These are phyloP conservation scores for Dynastes tityus DNA, from an alignment of 2,888 invertebrate genomes.

Conservation along the genomic window DNA sequence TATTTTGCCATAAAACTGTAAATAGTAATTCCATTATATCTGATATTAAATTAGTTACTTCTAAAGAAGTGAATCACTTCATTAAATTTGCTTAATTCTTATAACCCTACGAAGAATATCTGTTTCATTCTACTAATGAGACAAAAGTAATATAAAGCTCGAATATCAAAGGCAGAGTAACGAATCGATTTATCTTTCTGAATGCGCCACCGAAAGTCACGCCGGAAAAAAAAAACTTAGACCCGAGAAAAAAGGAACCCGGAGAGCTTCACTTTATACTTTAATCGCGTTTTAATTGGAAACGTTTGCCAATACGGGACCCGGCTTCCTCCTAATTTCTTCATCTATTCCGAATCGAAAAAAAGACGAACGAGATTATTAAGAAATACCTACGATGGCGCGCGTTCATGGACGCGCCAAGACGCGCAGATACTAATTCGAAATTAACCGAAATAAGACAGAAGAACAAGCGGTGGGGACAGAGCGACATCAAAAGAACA, in stretches of 20 bases:
- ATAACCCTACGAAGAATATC: too few relatives aligned
- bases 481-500: slow-evolving; percentile 66
- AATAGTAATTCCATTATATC: too few relatives aligned
- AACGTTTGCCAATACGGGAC: slow-evolving; percentile 43
- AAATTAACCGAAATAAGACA: slow-evolving; percentile 59
- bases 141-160: slow-evolving; percentile 37
- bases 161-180: slow-evolving; percentile 38
- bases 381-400: slow-evolving; percentile 51
- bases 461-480: slow-evolving; percentile 59
- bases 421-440: slow-evolving; percentile 57
- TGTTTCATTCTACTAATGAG: slow-evolving; percentile 8
- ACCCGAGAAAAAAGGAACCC: slow-evolving; percentile 18
- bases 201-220: slow-evolving; percentile 9
- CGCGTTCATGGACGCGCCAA: slow-evolving; percentile 43
- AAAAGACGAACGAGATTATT: slow-evolving; percentile 40
- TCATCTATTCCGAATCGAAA: slow-evolving; percentile 29
- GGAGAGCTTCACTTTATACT: slow-evolving; percentile 23
- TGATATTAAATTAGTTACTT: too few relatives aligned
- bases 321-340: slow-evolving; percentile 36
- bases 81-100: too few relatives aligned
- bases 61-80: too few relatives aligned
- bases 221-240: background rate
- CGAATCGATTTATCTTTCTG: slow-evolving; percentile 38
- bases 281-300: slow-evolving; percentile 44
- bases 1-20: too few relatives aligned